Percentiles rank a stretch among this genome's conserved stretches.
Conservation (phyloP, 1,140 invertebrate genomes). For the Danaus melanippus region DNA sequence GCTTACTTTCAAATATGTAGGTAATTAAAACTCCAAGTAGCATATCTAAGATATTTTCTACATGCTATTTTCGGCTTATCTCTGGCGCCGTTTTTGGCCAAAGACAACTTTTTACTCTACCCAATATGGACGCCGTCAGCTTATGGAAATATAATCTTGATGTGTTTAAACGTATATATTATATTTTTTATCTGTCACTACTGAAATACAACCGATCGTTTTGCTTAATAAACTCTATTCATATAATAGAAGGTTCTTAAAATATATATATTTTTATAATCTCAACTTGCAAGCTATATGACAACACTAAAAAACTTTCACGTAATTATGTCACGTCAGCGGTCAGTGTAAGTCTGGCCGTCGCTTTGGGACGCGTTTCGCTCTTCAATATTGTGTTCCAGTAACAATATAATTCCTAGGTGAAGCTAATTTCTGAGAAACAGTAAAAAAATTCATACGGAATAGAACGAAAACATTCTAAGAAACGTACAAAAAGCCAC, state of each 20-base stretch:
- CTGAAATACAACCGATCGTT: constrained; percentile 14
- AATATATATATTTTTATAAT: neutral
- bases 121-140: constrained; percentile 31
- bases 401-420: constrained; percentile 31
- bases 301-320: too few species aligned
- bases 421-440: constrained; percentile 34
- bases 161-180: constrained; percentile 32
- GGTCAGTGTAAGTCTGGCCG: too few species aligned
- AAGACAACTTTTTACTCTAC: constrained; percentile 40
- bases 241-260: neutral
- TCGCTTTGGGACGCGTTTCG: constrained; percentile 11
- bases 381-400: constrained; percentile 19
- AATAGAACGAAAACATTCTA: constrained; percentile 50
- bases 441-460: constrained; percentile 28
- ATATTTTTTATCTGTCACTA: constrained; percentile 25
- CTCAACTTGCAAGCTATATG: too few species aligned
- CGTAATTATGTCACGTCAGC: too few species aligned
- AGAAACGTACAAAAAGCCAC: constrained; percentile 47
- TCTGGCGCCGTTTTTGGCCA: constrained; percentile 32
- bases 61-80: constrained; percentile 30
- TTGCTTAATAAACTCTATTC: constrained; percentile 2
- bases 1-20: neutral
- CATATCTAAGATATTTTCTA: constrained; percentile 33
- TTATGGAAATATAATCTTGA: constrained; percentile 46
- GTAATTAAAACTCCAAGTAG: constrained; percentile 30